phyloP scores from a whole-genome alignment of 1,140 invertebrate species.

The Bombus affinis region DNA sequence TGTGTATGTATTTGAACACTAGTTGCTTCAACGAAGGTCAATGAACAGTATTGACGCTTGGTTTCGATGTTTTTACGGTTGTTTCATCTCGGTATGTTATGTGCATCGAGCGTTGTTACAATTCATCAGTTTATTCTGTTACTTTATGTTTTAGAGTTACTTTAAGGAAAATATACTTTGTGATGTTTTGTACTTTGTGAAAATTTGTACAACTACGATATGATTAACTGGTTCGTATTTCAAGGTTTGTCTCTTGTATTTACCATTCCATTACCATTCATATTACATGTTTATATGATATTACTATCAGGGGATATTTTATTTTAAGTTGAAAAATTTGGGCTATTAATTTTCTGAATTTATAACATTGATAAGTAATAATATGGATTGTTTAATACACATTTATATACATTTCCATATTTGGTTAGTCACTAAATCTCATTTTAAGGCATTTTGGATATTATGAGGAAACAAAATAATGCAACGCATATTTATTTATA shows the following conservation, averaged over 20 bases:
- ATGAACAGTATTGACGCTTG: slow-evolving; percentile 37
- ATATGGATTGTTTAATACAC: not conserved
- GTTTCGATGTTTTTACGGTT: slow-evolving; percentile 10
- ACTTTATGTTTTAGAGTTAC: not conserved
- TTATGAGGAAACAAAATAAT: not conserved
- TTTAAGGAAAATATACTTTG: not conserved
- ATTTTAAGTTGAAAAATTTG: no score
- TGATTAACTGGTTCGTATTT: not conserved
- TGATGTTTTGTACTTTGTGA: not conserved
- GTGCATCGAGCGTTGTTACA: not conserved
- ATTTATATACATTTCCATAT: not conserved
- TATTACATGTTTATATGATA: not conserved
- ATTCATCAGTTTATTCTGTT: not conserved
- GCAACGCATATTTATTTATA: not conserved
- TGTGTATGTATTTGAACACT: slow-evolving; percentile 28
- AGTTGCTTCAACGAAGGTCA: slow-evolving; percentile 52
- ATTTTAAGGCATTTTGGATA: not conserved
- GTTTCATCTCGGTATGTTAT: no score
- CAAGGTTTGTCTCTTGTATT: not conserved
- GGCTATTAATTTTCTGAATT: not conserved
- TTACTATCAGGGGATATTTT: not conserved
- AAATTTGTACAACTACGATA: not conserved
- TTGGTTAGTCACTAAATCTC: not conserved
- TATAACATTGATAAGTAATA: not conserved
- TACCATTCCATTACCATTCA: not conserved